Evolutionary conservation across 2,113 vertebrate genomes (phyloP).

Genomic region (Martes martes): DNA sequence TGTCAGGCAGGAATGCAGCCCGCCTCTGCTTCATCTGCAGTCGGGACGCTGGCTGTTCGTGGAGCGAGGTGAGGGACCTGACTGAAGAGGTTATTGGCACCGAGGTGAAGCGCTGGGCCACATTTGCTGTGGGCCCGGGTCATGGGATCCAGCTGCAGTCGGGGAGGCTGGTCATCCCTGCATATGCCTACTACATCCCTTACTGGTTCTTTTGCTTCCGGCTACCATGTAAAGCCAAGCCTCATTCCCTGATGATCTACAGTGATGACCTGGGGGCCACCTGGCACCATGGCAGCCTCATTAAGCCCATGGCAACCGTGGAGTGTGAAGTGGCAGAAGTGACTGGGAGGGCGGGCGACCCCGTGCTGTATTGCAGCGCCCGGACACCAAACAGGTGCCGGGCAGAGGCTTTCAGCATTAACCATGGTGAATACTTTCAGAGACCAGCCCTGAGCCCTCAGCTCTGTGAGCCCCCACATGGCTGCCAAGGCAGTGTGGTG

Average conservation of each 20-base stretch:
- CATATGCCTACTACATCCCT: slow-evolving; percentile 87
- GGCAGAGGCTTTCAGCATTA: slow-evolving; percentile 85
- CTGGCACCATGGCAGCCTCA: slow-evolving; percentile 83
- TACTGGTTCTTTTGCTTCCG: slow-evolving; percentile 63
- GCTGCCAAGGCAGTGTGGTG: slow-evolving; percentile 95
- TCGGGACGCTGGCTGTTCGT: slow-evolving; percentile 83
- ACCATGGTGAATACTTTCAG: slow-evolving; percentile 83
- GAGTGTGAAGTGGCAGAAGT: slow-evolving; percentile 93
- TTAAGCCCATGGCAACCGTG: slow-evolving; percentile 68
- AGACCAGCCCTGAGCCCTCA: slow-evolving; percentile 67
- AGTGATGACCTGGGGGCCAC: slow-evolving; percentile 88
- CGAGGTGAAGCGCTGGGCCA: slow-evolving; percentile 87
- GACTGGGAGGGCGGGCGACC: slow-evolving; percentile 59
- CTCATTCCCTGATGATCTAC: slow-evolving; percentile 89
- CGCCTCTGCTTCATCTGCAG: slow-evolving; percentile 90
- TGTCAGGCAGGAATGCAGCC: slow-evolving; percentile 85
- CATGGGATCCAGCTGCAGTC: slow-evolving; percentile 90
- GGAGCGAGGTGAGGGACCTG: slow-evolving; percentile 88
- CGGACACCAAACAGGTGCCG: slow-evolving; percentile 81
- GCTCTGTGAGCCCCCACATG: slow-evolving; percentile 82
- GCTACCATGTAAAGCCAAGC: slow-evolving; percentile 60
- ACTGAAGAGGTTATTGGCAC: slow-evolving; percentile 85
- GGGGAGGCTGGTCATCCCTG: slow-evolving; percentile 90
- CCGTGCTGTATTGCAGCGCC: slow-evolving; percentile 91
- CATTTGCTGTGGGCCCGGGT: slow-evolving; percentile 93